A percentile compares a stretch with the other conserved stretches of the same genome.
Evolutionary conservation across 2,888 invertebrate genomes (phyloP).

Genomic region (Ptychoptera albimana): DNA sequence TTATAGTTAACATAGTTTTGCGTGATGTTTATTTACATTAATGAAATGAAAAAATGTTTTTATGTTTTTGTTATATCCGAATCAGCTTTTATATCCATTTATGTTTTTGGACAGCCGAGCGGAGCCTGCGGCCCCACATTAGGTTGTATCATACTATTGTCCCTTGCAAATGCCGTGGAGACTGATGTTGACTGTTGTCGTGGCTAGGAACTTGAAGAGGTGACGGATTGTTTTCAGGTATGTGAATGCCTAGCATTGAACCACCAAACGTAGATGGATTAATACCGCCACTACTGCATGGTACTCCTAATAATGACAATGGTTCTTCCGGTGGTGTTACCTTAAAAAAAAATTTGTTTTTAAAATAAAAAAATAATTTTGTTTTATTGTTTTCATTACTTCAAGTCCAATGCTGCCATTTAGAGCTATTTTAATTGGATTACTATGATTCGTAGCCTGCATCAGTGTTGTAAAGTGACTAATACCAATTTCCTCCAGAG

Average conservation of each 20-base stretch:
- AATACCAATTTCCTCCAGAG: conserved; percentile 71
- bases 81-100: conserved; percentile 27
- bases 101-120: conserved; percentile 52
- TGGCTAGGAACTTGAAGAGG: conserved; percentile 40
- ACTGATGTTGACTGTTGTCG: conserved; percentile 27
- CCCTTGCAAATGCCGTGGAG: conserved; percentile 63
- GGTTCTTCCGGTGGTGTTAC: conserved; percentile 54
- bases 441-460: conserved; percentile 48
- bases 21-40: too few species aligned
- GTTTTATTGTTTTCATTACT: conserved; percentile 15
- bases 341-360: conserved; percentile 14
- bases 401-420: conserved; percentile 77
- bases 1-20: too few species aligned
- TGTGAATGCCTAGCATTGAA: conserved; percentile 25
- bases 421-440: conserved; percentile 70
- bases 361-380: background rate
- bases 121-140: conserved; percentile 79
- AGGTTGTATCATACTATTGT: conserved; percentile 92
- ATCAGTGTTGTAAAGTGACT: conserved; percentile 58
- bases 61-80: conserved; percentile 1
- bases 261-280: conserved; percentile 25
- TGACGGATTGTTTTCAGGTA: conserved; percentile 29
- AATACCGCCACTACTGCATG: conserved; percentile 26
- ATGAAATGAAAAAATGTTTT: background rate
- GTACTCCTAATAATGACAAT: conserved; percentile 27